A percentile compares a stretch with the other conserved stretches of the same genome.
These are phyloP conservation scores for Parnassius apollo DNA, from an alignment of 2,888 invertebrate species.

Conservation along the genomic window DNA sequence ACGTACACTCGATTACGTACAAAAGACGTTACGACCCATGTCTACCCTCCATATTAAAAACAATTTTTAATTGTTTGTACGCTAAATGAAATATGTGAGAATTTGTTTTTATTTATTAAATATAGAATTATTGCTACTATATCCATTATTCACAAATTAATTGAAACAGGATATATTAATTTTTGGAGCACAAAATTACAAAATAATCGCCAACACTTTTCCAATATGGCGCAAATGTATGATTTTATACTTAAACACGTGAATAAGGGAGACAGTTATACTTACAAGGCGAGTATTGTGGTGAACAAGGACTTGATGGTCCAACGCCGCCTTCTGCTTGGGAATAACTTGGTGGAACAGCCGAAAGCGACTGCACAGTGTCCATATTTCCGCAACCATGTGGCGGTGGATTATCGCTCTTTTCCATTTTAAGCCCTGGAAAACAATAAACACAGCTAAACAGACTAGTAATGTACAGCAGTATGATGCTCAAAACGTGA, in stretches of 20 bases:
- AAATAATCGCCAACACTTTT: too few relatives aligned
- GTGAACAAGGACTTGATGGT: slow-evolving; percentile 89
- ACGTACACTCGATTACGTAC: too few relatives aligned
- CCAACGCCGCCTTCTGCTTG: slow-evolving; percentile 91
- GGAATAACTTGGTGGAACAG: slow-evolving; percentile 90
- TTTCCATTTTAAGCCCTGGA: slow-evolving; percentile 58
- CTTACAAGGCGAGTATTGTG: slow-evolving; percentile 83
- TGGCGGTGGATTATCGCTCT: slow-evolving; percentile 82
- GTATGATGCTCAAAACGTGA: slow-evolving; percentile 48
- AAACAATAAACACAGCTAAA: slow-evolving; percentile 38
- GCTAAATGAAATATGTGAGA: too few relatives aligned
- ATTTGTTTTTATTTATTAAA: too few relatives aligned
- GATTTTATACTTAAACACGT: neutral
- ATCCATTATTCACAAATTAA: too few relatives aligned
- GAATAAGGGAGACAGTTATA: slow-evolving; percentile 30
- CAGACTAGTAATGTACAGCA: slow-evolving; percentile 36
- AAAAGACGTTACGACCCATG: too few relatives aligned
- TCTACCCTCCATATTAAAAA: too few relatives aligned
- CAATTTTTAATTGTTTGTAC: too few relatives aligned
- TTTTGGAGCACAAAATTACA: too few relatives aligned
- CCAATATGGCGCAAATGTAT: too few relatives aligned
- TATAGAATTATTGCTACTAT: too few relatives aligned
- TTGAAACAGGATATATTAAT: too few relatives aligned
- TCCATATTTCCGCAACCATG: slow-evolving; percentile 80
- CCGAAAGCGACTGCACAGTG: slow-evolving; percentile 83